phyloP scores from a whole-genome alignment of 1,140 invertebrate species.

The Gyrodactylus salaris region DNA sequence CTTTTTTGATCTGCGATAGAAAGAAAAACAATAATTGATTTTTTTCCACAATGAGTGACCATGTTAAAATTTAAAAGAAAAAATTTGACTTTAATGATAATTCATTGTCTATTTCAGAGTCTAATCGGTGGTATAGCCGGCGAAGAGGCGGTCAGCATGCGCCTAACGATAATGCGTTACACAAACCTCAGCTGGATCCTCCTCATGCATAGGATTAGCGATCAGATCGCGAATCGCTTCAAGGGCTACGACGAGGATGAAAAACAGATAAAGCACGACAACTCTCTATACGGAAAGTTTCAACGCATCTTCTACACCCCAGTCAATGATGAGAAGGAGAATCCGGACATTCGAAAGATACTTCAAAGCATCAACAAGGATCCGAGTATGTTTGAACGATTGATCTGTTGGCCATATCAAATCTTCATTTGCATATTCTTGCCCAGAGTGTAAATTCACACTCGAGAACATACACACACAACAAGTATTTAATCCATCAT shows the following conservation, averaged over 20 bases:
- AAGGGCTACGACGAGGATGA: not conserved
- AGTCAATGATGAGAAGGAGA: not conserved
- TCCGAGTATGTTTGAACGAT: not conserved
- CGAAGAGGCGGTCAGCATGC: not conserved
- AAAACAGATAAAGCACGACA: not conserved
- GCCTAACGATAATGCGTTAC: slow-evolving; percentile 3
- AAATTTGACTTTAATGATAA: not conserved
- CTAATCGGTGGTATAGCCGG: not conserved
- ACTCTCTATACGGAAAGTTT: not conserved
- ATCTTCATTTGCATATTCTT: too few species aligned
- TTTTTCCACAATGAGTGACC: too few species aligned
- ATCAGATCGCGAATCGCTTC: not conserved
- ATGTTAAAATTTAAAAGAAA: too few species aligned
- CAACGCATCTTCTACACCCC: not conserved
- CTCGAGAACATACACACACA: too few species aligned
- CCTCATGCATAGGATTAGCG: not conserved
- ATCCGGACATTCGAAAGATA: not conserved
- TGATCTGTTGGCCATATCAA: too few species aligned
- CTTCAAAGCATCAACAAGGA: not conserved
- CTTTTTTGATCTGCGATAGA: too few species aligned
- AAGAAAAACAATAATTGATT: too few species aligned
- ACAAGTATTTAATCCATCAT: too few species aligned
- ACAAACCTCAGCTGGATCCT: slow-evolving; percentile 5
- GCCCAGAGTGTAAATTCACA: too few species aligned
- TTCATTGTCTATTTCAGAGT: not conserved